Evolutionary conservation across 2,113 vertebrate genomes (phyloP).

Genomic region (Cavia porcellus): DNA sequence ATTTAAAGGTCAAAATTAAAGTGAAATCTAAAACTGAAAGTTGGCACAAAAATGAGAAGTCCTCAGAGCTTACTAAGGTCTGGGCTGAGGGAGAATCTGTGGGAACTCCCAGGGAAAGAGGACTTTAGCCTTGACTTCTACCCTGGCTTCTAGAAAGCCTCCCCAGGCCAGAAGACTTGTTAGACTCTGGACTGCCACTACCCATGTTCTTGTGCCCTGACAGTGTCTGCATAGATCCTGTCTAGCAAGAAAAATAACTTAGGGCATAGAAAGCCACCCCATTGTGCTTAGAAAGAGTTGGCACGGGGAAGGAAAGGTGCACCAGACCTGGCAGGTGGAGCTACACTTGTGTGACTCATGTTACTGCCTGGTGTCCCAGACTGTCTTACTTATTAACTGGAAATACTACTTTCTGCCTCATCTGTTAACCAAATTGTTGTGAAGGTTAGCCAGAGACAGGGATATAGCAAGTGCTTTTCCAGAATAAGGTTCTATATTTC

Average conservation of each 20-base stretch:
- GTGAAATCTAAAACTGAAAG: background rate
- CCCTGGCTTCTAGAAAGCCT: constrained; percentile 25
- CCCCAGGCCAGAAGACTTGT: background rate
- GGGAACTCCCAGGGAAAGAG: background rate
- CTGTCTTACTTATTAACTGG: background rate
- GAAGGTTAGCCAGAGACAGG: background rate
- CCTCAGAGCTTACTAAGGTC: background rate
- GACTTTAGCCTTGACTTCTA: background rate
- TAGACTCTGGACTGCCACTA: background rate
- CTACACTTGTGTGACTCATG: too few species aligned
- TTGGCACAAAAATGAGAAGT: background rate
- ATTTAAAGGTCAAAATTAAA: background rate
- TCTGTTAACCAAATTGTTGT: background rate
- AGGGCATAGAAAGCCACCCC: background rate
- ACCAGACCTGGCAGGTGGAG: background rate
- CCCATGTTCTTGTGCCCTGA: background rate
- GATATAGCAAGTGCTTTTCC: background rate
- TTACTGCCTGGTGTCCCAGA: background rate
- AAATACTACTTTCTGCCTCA: background rate
- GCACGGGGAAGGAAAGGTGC: fast-evolving
- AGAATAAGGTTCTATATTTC: background rate
- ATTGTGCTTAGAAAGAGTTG: background rate
- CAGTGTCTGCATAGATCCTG: background rate
- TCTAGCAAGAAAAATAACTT: background rate
- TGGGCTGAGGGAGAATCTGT: background rate